Base-by-base conservation (phyloP, 2,797 vertebrate species). In the Chelon labrosus region DNA sequence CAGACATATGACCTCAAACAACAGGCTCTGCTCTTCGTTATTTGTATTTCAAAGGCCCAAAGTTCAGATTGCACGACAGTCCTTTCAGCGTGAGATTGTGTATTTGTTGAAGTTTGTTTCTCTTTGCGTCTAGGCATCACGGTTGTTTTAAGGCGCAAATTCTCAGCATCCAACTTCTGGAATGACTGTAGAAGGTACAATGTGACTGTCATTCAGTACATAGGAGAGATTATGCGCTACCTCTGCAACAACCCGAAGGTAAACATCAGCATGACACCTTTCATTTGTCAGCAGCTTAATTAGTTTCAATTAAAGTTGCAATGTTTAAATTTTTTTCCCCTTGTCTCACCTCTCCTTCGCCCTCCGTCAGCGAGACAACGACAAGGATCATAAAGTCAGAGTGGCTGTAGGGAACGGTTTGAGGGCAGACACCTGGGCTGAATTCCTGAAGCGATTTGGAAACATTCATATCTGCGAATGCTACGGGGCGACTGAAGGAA, bases 111-210 rank as follows among this genome's bases (percentile, higher is more conserved):
- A 59, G 57, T 66, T 2, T 73, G 20, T 63, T 20, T 35, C 2
- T 71, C 19, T 75, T 68, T 14, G n/a, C 73, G 70, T 70, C 3
- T 63, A 98, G 97, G 97, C 49, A 90, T 89, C 52, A 97, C 96
- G 7, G 0, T 97, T 42, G 93, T 94, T 79, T 90, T 98, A 62
- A 92, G 85, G 20, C 86, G 85, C 44, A 98, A 94, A 88, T 98
- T 98, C 89, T 98, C 97, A 50, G 94, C 93, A 57, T 96, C 95
- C 69, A 91, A 94, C 47, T 97, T 97, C 85, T 98, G 96, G 97
- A 94, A 94, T 7, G 96, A 98, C 81, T 97, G 97, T 79, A 94
- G 96, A 70, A 96, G 96, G 83, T 88, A 97, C 58, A 94, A 97
- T 0, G 93, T 96, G 65, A 98, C 97, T 0, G 93, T 95, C 58